These are phyloP conservation scores for Heteronetta atricapilla DNA, from an alignment of 2,113 vertebrate species.

Conservation along the genomic window DNA sequence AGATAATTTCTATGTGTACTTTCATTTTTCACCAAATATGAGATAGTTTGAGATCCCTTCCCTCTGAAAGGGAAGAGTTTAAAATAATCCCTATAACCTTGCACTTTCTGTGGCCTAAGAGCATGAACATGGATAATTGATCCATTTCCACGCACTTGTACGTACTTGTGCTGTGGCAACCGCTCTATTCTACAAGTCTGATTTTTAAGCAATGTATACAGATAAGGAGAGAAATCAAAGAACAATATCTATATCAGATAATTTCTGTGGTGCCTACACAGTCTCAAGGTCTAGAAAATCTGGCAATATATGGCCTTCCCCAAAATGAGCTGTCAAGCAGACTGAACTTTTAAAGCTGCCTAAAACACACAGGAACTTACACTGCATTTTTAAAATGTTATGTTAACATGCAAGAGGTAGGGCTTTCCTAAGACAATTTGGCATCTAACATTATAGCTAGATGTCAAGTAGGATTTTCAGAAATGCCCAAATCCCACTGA, in stretches of 20 bases:
- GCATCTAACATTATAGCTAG: background rate
- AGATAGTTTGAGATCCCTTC: background rate
- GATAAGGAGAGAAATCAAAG: background rate
- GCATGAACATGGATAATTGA: background rate
- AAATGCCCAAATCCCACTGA: background rate
- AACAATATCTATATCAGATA: background rate
- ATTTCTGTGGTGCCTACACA: background rate
- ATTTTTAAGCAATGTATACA: background rate
- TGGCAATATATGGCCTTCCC: background rate
- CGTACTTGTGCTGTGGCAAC: background rate
- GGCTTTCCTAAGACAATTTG: background rate
- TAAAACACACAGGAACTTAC: background rate
- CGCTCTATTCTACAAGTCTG: background rate
- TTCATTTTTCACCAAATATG: background rate
- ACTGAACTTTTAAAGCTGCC: background rate
- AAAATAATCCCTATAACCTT: background rate
- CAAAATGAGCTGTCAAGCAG: background rate
- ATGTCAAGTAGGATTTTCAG: background rate
- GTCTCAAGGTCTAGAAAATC: background rate
- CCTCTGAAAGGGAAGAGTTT: background rate
- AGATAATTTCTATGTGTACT: background rate
- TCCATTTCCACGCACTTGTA: background rate
- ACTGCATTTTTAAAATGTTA: background rate
- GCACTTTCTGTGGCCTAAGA: background rate
- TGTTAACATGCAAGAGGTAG: background rate